Base-by-base conservation (phyloP, 2,797 vertebrate genomes). In the Ctenopoma kingsleyae region DNA sequence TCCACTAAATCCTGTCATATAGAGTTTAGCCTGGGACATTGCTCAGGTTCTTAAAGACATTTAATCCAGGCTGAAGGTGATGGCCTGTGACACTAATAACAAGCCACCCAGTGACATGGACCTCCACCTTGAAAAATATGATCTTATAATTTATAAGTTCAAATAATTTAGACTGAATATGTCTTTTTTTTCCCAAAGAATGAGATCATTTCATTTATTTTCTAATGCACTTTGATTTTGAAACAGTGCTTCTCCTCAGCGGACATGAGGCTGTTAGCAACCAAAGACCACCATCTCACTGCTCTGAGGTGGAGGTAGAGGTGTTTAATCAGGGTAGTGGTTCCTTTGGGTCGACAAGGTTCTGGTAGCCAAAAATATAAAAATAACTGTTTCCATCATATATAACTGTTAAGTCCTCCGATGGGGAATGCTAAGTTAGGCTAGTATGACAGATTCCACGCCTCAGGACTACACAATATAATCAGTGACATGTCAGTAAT, bases 1-100 rank as follows among this genome's bases (percentile, higher is more conserved):
- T 86, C 91, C 78, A 76, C 69, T 76, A 84, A 92, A 89, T 87
- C 88, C 86, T 71, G 76, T 84, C 79, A 35, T 51, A 62, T 35
- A 36, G 72, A 73, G 80, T 86, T 87, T 67, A 79, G 79, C 81
- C 83, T 76, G 73, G 51, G 64, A 87, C 85, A 74, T 87, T 88
- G 76, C 85, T 90, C 51, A 2, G 53, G 61, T 35, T 86, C 80
- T 85, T 71, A 83, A 82, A 68, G 58, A 73, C 73, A 64, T 80
- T 89, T 88, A 90, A 86, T 87, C 89, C 84, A 61, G 82, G 61
- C 66, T 87, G 82, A 93, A 82, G 86, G 83, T 87, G 87, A 93
- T 89, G 85, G 72, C 77, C 86, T 86, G 68, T 84, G 91, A 90
- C 88, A 89, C 76, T 92, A 92, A 91, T 89, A 83, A 86, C 68